Evolutionary conservation across 2,113 vertebrate genomes (phyloP), one percentile per base, ranked within the genome.

Genomic region (Crotophaga sulcirostris): DNA sequence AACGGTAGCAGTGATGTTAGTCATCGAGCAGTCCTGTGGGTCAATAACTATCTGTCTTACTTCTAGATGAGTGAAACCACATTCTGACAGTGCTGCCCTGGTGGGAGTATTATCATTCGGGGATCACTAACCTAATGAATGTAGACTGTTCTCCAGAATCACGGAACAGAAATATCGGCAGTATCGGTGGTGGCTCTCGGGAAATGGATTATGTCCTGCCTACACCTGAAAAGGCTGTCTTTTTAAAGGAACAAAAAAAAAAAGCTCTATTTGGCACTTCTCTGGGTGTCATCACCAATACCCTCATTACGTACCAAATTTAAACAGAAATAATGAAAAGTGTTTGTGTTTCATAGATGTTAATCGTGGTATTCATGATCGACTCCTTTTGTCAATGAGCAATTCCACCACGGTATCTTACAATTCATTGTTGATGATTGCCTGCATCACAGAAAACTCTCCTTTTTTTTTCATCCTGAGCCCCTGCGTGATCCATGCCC

Each of bases 111-210:
- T 90, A 80, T 83, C 34, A 1, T 92, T 47, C 4, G 14, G 87
- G 82, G 67, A 84, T 94, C 88, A 19, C 87, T 91, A 59, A 77
- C 77, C 36, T 29, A 86, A 88, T 77, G 68, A 83, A 68, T 92
- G 54, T 31, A 24, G 8, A 44, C 24, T 34, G 4, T 58, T 73
- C 58, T 90, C n/a, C 14, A 67, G 47, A 68, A 82, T 75, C 38
- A n/a, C 36, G 70, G 68, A 77, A 73, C 18, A 68, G 24, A 68
- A 77, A 49, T 77, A 49, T 10, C 1, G 0, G 31, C 10, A 5
- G 63, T 47, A 42, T 34, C 4, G 8, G 49, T 40, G 49, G 28
- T 66, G n/a, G 47, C 12, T 89, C 59, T 76, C 62, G 51, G 67
- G 40, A 76, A 78, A 75, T 12, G 7, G 51, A 40, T 81, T 66